Percentiles rank a stretch among this genome's conserved stretches.
These are phyloP conservation scores for Linepithema humile DNA, from an alignment of 1,140 invertebrate species.

Conservation along the genomic window DNA sequence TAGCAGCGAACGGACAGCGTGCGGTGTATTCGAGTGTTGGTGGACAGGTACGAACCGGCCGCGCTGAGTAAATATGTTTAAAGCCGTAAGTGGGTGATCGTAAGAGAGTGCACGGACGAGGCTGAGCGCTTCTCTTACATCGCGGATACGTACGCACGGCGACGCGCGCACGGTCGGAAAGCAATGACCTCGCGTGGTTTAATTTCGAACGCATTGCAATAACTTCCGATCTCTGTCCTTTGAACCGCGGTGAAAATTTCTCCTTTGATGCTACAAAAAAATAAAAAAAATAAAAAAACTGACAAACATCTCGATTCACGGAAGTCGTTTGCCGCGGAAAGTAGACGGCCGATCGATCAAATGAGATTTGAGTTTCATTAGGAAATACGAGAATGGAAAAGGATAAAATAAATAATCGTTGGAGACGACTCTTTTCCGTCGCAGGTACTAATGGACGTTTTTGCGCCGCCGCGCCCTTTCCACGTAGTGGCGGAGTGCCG, in stretches of 20 bases:
- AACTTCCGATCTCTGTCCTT: background rate
- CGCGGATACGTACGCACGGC: background rate
- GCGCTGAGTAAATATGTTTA: constrained; percentile 55
- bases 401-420: constrained; percentile 46
- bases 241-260: background rate
- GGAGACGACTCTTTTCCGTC: constrained; percentile 43
- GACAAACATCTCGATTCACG: background rate
- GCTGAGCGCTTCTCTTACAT: constrained; percentile 3
- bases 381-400: background rate
- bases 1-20: constrained; percentile 4
- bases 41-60: constrained; percentile 50
- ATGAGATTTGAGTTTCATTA: background rate
- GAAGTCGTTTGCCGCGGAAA: background rate
- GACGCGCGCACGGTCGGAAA: background rate
- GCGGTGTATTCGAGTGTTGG: constrained; percentile 24
- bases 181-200: constrained; percentile 7
- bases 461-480: constrained; percentile 38
- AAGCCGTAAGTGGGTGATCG: constrained; percentile 51
- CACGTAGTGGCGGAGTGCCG: background rate
- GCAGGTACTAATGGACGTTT: constrained; percentile 58
- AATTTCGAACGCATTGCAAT: constrained; percentile 6
- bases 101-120: constrained; percentile 34
- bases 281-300: background rate
- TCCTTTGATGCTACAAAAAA: background rate
- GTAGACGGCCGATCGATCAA: background rate